Percentiles rank a stretch among this genome's conserved stretches.
These are phyloP conservation scores for Pica pica DNA, from an alignment of 2,113 vertebrate genomes.

Conservation along the genomic window DNA sequence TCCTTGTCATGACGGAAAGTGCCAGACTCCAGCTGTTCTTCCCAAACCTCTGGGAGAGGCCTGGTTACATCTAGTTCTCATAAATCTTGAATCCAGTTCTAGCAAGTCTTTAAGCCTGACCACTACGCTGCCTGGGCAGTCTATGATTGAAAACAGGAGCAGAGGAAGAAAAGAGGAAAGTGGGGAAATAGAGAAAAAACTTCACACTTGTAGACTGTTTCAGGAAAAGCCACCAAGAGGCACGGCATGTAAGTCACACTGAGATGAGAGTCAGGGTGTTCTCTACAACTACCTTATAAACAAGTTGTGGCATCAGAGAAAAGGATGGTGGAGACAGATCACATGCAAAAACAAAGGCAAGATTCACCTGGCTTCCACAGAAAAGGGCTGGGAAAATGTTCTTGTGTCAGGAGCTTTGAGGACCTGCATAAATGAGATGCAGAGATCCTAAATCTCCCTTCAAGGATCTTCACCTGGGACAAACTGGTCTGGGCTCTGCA, in stretches of 20 bases:
- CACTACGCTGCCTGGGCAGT: conserved; percentile 63
- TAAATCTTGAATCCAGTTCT: conserved; percentile 78
- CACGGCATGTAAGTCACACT: not conserved
- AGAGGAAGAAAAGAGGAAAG: conserved; percentile 23
- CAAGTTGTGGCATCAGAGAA: not conserved
- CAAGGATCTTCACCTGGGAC: not conserved
- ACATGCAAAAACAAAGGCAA: not conserved
- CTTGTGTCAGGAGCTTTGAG: not conserved
- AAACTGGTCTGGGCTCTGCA: not conserved
- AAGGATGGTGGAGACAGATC: not conserved
- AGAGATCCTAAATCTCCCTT: not conserved
- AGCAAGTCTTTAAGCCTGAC: conserved; percentile 75
- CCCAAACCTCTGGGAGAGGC: conserved; percentile 77
- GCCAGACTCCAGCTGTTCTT: conserved; percentile 80
- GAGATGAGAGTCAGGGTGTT: not conserved
- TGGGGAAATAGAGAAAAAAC: not conserved
- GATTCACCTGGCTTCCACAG: not conserved
- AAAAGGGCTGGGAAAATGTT: not conserved
- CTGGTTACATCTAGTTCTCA: conserved; percentile 75
- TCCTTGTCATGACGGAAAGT: conserved; percentile 73
- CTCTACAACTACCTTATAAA: not conserved
- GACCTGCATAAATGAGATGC: not conserved
- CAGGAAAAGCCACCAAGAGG: not conserved
- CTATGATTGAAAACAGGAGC: conserved; percentile 74
- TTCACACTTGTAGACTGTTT: not conserved